Percentiles rank a stretch among this genome's conserved stretches.
These are phyloP conservation scores for Bos taurus DNA, from an alignment of 2,113 vertebrate species.

Conservation along the genomic window DNA sequence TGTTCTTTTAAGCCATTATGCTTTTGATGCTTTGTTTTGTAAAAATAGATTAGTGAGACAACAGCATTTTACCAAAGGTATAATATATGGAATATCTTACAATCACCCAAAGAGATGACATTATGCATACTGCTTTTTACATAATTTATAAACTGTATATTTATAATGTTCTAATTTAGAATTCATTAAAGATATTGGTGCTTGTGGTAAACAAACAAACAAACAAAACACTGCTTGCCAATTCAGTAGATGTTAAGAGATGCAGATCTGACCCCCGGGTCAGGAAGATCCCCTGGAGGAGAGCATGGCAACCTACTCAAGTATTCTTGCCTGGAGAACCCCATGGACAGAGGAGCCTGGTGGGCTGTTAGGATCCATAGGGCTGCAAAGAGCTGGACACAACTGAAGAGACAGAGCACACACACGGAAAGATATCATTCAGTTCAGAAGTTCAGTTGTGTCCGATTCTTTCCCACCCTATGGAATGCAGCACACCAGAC, in stretches of 20 bases:
- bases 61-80: not conserved
- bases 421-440: not conserved
- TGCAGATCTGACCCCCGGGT: not conserved
- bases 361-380: not conserved
- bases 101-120: not conserved
- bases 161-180: slow-evolving; percentile 1
- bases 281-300: not conserved
- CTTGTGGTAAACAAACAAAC: not conserved
- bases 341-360: not conserved
- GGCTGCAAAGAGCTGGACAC: not conserved
- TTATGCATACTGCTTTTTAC: not conserved
- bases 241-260: not conserved
- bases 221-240: not conserved
- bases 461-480: not conserved
- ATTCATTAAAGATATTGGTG: not conserved
- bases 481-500: not conserved
- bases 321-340: not conserved
- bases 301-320: not conserved
- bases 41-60: not conserved
- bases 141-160: not conserved
- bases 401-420: not conserved
- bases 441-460: not conserved
- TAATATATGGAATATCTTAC: not conserved
- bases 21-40: not conserved
- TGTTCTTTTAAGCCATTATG: not conserved